phyloP scores from a whole-genome alignment of 2,113 vertebrate genomes.

The Nothoprocta pentlandii region DNA sequence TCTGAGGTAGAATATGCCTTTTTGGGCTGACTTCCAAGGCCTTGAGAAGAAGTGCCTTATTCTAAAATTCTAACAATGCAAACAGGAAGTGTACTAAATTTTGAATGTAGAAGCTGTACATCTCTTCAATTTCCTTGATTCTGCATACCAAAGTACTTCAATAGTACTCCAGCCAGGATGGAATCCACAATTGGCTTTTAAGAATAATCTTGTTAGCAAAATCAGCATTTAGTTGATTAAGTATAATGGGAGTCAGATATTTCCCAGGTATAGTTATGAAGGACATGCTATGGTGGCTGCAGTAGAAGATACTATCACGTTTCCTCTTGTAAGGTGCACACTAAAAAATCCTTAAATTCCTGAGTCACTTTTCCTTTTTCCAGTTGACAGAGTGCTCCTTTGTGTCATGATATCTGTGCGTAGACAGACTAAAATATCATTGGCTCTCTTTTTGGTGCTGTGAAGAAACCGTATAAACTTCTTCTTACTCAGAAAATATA shows the following conservation, averaged over 20 bases:
- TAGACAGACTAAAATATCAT: slow-evolving; percentile 1
- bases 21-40: background rate
- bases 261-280: background rate
- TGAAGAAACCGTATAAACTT: background rate
- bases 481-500: background rate
- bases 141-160: background rate
- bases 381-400: background rate
- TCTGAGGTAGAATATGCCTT: background rate
- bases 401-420: background rate
- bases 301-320: background rate
- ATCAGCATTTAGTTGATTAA: background rate
- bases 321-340: background rate
- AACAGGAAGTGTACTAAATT: background rate
- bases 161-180: background rate
- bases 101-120: background rate
- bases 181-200: background rate
- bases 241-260: background rate
- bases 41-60: accelerated
- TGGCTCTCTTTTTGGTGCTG: slow-evolving; percentile 18
- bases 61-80: background rate
- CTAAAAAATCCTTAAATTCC: slow-evolving; percentile 15
- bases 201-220: background rate
- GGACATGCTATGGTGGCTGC: background rate
- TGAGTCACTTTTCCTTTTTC: slow-evolving; percentile 17
- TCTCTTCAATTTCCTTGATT: background rate